A percentile compares a stretch with the other conserved stretches of the same genome.
These are phyloP conservation scores for Macrotrachela quadricornifera DNA, from an alignment of 1,140 invertebrate genomes.

Conservation along the genomic window DNA sequence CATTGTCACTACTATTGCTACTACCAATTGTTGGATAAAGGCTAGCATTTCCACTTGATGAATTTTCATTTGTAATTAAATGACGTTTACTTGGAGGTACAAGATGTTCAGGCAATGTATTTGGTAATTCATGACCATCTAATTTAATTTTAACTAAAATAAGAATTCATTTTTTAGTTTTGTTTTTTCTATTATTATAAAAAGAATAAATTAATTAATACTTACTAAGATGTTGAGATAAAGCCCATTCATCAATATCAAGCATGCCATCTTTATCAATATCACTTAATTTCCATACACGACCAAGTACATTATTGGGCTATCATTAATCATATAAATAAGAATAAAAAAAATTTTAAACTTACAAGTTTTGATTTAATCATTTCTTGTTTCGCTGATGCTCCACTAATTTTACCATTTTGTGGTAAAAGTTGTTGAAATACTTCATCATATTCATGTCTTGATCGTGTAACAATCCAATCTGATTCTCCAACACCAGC, in stretches of 20 bases:
- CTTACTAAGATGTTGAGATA: constrained; percentile 84
- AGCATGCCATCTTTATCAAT: constrained; percentile 85
- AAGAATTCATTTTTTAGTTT: no score
- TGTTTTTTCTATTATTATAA: no score
- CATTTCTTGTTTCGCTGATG: constrained; percentile 78
- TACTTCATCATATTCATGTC: constrained; percentile 61
- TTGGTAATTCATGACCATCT: constrained; percentile 76
- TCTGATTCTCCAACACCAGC: constrained; percentile 78
- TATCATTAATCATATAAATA: no score
- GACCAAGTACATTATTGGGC: constrained; percentile 83
- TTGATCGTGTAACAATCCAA: constrained; percentile 82
- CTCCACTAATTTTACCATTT: constrained; percentile 79
- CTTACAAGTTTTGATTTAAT: constrained; percentile 67
- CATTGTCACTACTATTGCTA: no score
- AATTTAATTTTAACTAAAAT: constrained; percentile 38
- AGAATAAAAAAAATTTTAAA: no score
- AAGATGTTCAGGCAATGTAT: constrained; percentile 68
- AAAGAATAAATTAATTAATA: no score
- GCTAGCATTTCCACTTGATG: no score
- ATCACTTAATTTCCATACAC: constrained; percentile 83
- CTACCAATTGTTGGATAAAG: no score
- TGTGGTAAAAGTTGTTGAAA: constrained; percentile 62
- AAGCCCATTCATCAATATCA: constrained; percentile 86
- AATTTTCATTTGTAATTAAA: no score
- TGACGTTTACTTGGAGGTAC: constrained; percentile 46